phyloP scores from a whole-genome alignment of 1,140 invertebrate genomes.

The Heliconius eleuchia region DNA sequence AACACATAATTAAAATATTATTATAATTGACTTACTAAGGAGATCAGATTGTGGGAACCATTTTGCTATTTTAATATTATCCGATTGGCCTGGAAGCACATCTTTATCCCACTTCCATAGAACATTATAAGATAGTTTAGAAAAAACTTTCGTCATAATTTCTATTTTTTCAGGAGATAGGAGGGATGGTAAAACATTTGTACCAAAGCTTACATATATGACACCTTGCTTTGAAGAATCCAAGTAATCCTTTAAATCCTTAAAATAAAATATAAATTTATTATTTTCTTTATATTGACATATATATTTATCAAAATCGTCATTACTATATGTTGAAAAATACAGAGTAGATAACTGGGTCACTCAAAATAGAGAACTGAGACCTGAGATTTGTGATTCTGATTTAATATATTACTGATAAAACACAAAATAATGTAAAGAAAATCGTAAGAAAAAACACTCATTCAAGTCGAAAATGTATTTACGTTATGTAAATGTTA shows the following conservation, averaged over 20 bases:
- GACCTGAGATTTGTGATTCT: too few relatives aligned
- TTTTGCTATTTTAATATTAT: slow-evolving; percentile 51
- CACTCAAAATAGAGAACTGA: too few relatives aligned
- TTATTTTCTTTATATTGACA: not conserved
- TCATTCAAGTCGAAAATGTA: too few relatives aligned
- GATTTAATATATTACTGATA: too few relatives aligned
- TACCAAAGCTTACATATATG: slow-evolving; percentile 3
- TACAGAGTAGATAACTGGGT: too few relatives aligned
- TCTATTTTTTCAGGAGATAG: not conserved
- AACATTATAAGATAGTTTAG: not conserved
- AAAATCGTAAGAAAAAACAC: too few relatives aligned
- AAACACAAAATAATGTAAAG: too few relatives aligned
- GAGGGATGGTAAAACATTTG: not conserved
- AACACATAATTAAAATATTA: slow-evolving; percentile 5
- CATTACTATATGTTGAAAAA: too few relatives aligned
- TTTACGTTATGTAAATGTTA: too few relatives aligned
- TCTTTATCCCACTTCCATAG: slow-evolving; percentile 76
- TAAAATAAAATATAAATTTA: not conserved
- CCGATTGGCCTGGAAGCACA: slow-evolving; percentile 37
- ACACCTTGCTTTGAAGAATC: slow-evolving; percentile 1
- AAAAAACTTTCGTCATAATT: slow-evolving; percentile 34
- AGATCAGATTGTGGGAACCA: slow-evolving; percentile 53
- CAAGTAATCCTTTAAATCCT: not conserved
- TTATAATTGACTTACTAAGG: slow-evolving; percentile 58
- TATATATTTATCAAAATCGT: too few relatives aligned